Evolutionary conservation across 2,113 vertebrate species (phyloP), one percentile per base, ranked within the genome.

Genomic region (Rhinopithecus roxellana): DNA sequence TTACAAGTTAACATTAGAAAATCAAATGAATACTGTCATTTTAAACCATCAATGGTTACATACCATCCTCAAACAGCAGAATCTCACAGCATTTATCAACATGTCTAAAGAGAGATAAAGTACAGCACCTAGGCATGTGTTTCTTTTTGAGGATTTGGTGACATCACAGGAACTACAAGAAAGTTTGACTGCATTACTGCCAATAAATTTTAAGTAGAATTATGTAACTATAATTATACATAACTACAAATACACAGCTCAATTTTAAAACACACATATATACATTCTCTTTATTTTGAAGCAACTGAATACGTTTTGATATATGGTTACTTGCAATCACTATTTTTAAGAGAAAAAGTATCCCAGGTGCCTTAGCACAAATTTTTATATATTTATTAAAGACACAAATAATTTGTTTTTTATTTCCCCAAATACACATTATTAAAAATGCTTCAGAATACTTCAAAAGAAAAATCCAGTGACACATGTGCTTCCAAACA

Each of bases 371-470:
- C 27, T 59, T 80, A 27, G 38, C 40, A 85, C 75, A 3, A 95
- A 87, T 59, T 97, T 96, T 96, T 55, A 69, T 95, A 40, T 80
- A 87, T 61, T 78, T 80, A 64, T 96, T 94, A 84, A 95, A 64
- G 2, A 57, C 90, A 77, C 40, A 96, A 88, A 92, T 72, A 4
- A 83, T 45, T 52, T 45, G 61, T 35, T 38, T 22, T 92, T 93
- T 89, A 94, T 83, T 72, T 92, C 20, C 20, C 25, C 55, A 48
- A 89, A 74, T 69, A 81, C 2, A 75, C n/a, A 95, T 23, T 40
- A 79, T 69, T 72, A 74, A 92, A 85, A 93, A 59, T 79, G 12
- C 48, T 86, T 89, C 16, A 11, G 12, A 86, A 79, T 72, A 89
- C 4, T 70, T 93, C 35, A 90, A 89, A 92, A 69, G n/a, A 57